These are phyloP conservation scores for Hirtodrosophila histrioides DNA, from an alignment of 2,888 invertebrate species.

Conservation along the genomic window DNA sequence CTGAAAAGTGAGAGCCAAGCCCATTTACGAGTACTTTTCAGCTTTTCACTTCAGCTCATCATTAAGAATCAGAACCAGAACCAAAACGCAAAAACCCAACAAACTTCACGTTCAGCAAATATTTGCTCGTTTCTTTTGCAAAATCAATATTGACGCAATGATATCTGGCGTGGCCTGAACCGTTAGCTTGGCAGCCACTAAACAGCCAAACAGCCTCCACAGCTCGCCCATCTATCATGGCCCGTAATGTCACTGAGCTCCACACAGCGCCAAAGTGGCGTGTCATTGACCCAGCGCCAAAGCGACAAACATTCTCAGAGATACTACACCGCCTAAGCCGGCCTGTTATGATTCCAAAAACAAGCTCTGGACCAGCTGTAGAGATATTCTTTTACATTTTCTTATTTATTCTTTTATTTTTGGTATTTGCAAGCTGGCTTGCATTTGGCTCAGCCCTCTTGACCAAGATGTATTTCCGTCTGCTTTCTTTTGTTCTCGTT, in stretches of 20 bases:
- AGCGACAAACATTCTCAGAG: slow-evolving; percentile 7
- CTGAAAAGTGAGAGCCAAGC: slow-evolving; percentile 70
- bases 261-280: slow-evolving; percentile 3
- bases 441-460: slow-evolving; percentile 28
- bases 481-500: slow-evolving; percentile 51
- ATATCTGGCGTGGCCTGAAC: slow-evolving; percentile 23
- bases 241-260: slow-evolving; percentile 48
- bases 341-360: slow-evolving; percentile 15
- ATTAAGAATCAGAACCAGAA: slow-evolving; percentile 7
- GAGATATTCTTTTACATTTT: slow-evolving; percentile 4
- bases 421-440: slow-evolving; percentile 63
- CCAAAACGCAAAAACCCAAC: slow-evolving; percentile 6
- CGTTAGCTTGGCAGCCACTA: slow-evolving; percentile 59
- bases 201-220: slow-evolving; percentile 39
- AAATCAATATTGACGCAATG: slow-evolving; percentile 77
- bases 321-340: slow-evolving; percentile 25
- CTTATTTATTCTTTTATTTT: slow-evolving; percentile 2
- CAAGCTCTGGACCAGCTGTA: slow-evolving; percentile 33
- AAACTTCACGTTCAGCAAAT: slow-evolving; percentile 48
- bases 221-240: slow-evolving; percentile 43
- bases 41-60: slow-evolving; percentile 39
- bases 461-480: slow-evolving; percentile 39
- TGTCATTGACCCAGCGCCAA: slow-evolving; percentile 48
- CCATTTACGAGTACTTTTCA: slow-evolving; percentile 39
- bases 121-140: slow-evolving; percentile 65